Evolutionary conservation across 2,888 invertebrate genomes (phyloP).

Genomic region (Stegophylla sp.): DNA sequence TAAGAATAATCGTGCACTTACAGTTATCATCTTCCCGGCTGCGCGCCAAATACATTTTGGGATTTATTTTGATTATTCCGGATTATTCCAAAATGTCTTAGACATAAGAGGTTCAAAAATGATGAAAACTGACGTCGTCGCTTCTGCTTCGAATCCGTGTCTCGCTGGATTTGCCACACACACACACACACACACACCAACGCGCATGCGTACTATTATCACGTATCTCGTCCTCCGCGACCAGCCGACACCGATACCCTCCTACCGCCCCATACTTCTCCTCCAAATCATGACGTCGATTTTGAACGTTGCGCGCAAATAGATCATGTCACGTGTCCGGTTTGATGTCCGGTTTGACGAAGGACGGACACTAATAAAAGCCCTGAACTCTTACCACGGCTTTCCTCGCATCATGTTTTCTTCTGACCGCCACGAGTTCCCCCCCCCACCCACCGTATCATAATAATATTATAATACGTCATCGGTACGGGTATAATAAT

Average conservation of each 20-base stretch:
- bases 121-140: no score
- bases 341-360: conserved; percentile 36
- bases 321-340: conserved; percentile 42
- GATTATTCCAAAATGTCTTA: conserved; percentile 17
- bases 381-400: no score
- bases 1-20: conserved; percentile 15
- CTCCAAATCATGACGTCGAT: no score
- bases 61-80: background rate
- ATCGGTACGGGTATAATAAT: no score
- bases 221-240: no score
- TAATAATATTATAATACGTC: no score
- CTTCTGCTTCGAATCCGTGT: no score
- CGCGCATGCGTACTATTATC: background rate
- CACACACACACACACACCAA: background rate
- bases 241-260: no score
- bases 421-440: no score
- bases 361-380: background rate
- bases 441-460: no score
- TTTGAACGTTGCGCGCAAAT: conserved; percentile 39
- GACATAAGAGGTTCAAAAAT: no score
- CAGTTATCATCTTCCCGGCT: background rate
- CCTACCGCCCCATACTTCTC: no score
- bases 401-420: background rate
- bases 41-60: conserved; percentile 8
- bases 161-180: background rate